Percentiles rank a stretch among this genome's conserved stretches.
These are phyloP conservation scores for Struthidea cinerea DNA, from an alignment of 2,113 vertebrate species.

Conservation along the genomic window DNA sequence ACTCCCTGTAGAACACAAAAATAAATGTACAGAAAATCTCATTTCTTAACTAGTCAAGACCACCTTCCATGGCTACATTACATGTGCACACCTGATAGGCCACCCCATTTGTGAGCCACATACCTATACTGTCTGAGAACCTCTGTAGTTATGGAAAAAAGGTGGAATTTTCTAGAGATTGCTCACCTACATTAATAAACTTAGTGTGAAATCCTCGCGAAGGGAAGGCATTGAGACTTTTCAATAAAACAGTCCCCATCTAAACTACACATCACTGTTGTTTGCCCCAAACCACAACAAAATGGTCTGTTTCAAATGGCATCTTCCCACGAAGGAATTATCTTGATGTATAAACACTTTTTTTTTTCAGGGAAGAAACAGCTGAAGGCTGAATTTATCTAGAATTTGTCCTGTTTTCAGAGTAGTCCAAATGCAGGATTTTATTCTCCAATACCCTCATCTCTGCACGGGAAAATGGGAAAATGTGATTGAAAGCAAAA, in stretches of 20 bases:
- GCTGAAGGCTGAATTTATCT: not conserved
- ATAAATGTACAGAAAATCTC: not conserved
- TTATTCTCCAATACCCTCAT: not conserved
- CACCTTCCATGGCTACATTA: not conserved
- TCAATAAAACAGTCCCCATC: not conserved
- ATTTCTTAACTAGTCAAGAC: not conserved
- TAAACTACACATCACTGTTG: not conserved
- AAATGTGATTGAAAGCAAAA: not conserved
- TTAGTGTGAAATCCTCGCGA: not conserved
- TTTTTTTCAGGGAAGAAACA: not conserved
- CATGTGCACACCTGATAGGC: fast-evolving
- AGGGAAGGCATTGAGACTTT: not conserved
- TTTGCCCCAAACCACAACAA: not conserved
- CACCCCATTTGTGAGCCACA: not conserved
- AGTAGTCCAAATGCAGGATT: not conserved
- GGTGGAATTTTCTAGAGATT: not conserved
- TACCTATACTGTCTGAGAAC: not conserved
- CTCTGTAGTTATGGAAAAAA: not conserved
- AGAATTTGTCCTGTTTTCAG: not conserved
- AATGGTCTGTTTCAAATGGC: not conserved
- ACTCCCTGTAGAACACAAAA: constrained; percentile 75
- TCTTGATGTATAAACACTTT: not conserved
- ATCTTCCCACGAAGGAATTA: not conserved
- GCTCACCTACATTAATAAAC: not conserved
- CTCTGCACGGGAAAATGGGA: not conserved